These are phyloP conservation scores for Tetragnatha montana DNA, from an alignment of 2,888 invertebrate species.

Conservation along the genomic window DNA sequence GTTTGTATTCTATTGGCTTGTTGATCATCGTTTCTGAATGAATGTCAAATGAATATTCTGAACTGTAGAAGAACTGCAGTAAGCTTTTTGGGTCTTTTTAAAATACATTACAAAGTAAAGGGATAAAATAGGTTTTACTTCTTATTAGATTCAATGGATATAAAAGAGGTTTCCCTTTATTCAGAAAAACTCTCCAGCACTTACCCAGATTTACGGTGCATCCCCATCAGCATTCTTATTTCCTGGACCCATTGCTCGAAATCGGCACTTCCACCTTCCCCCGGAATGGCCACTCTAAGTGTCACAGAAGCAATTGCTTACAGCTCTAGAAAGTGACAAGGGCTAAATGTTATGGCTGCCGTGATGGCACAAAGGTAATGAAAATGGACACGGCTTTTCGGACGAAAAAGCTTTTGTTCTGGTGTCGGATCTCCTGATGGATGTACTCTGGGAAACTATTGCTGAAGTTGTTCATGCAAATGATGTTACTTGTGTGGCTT, in stretches of 20 bases:
- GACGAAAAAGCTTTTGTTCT: not conserved
- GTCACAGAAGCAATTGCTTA: slow-evolving; percentile 25
- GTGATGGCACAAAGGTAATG: slow-evolving; percentile 17
- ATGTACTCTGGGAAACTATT: not conserved
- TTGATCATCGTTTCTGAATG: no score
- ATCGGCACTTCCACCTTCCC: not conserved
- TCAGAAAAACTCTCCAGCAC: not conserved
- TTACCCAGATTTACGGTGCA: not conserved
- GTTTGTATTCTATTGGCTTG: no score
- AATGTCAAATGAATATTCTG: no score
- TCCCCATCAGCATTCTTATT: not conserved
- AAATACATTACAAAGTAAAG: no score
- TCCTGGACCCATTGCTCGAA: not conserved
- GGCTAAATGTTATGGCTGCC: slow-evolving; percentile 21
- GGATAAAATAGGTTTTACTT: no score
- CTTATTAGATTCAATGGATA: not conserved
- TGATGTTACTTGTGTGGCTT: not conserved
- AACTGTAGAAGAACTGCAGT: no score
- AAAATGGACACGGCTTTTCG: slow-evolving; percentile 19
- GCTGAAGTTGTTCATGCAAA: not conserved
- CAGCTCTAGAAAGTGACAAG: slow-evolving; percentile 10
- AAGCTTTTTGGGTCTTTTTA: no score
- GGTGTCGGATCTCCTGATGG: not conserved
- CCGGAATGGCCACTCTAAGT: slow-evolving; percentile 2
- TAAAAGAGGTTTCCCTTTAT: not conserved